Conservation (phyloP, 2,797 vertebrate species). For the Gambelia wislizenii region DNA sequence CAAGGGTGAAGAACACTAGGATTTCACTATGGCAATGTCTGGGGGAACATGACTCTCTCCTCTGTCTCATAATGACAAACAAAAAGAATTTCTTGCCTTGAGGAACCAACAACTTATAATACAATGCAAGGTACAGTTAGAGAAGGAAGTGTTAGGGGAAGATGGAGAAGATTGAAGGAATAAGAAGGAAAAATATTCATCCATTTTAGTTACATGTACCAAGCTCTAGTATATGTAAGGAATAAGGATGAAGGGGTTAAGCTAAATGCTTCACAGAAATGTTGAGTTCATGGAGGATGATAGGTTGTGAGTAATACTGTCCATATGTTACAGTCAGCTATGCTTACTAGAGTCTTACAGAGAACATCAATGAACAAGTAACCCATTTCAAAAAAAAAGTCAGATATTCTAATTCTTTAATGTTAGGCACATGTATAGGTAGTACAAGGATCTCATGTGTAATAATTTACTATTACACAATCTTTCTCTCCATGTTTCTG, state of each 20-base stretch:
- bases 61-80: too few relatives aligned
- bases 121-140: too few relatives aligned
- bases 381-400: slow-evolving; percentile 8
- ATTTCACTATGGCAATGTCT: too few relatives aligned
- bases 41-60: too few relatives aligned
- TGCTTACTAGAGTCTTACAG: slow-evolving; percentile 22
- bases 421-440: slow-evolving; percentile 33
- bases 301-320: not conserved
- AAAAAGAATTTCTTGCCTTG: too few relatives aligned
- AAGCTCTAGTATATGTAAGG: not conserved
- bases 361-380: not conserved
- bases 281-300: slow-evolving; percentile 8
- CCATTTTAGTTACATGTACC: not conserved
- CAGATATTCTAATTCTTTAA: slow-evolving; percentile 37
- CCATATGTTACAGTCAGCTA: not conserved
- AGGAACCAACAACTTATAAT: too few relatives aligned
- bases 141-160: too few relatives aligned
- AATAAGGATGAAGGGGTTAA: not conserved
- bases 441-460: slow-evolving; percentile 45
- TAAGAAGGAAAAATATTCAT: too few relatives aligned
- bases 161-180: too few relatives aligned
- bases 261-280: not conserved
- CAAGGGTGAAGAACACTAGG: too few relatives aligned
- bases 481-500: slow-evolving; percentile 20
- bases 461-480: slow-evolving; percentile 43